Conservation (phyloP, 2,113 vertebrate species). For the Psittacara wagleri region DNA sequence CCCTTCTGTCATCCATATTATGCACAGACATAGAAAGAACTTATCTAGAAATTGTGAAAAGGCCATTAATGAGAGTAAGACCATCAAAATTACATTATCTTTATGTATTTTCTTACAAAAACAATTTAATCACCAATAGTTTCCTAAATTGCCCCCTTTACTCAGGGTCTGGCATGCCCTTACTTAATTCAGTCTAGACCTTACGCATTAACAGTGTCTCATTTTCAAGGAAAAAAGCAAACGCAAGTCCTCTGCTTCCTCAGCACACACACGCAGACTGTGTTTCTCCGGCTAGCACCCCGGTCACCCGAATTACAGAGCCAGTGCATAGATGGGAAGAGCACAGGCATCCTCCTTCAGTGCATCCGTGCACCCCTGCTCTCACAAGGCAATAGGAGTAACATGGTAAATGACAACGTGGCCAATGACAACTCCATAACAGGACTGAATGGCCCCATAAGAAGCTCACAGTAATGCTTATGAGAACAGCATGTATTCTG, state of each 20-base stretch:
- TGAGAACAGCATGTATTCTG: background rate
- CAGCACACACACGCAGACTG: background rate
- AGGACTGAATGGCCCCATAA: background rate
- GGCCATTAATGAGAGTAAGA: background rate
- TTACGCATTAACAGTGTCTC: background rate
- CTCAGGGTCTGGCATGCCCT: background rate
- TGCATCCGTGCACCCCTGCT: rapidly evolving
- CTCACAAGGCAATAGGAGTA: background rate
- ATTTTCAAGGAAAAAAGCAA: background rate
- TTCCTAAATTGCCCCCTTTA: background rate
- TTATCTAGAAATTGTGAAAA: background rate
- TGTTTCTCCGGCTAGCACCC: background rate
- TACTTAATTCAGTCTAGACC: background rate
- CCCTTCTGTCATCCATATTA: background rate
- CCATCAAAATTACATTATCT: background rate
- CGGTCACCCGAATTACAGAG: background rate
- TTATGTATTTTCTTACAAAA: background rate
- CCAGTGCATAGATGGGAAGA: background rate
- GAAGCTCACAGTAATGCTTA: background rate
- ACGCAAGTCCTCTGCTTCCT: background rate
- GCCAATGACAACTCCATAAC: background rate
- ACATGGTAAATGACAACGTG: rapidly evolving
- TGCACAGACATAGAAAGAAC: background rate
- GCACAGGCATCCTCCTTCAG: background rate
- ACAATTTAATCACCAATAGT: background rate